Evolutionary conservation across 35 echinoderm and acorn worm genomes (phyloP).

Genomic region (Apostichopus japonicus): DNA sequence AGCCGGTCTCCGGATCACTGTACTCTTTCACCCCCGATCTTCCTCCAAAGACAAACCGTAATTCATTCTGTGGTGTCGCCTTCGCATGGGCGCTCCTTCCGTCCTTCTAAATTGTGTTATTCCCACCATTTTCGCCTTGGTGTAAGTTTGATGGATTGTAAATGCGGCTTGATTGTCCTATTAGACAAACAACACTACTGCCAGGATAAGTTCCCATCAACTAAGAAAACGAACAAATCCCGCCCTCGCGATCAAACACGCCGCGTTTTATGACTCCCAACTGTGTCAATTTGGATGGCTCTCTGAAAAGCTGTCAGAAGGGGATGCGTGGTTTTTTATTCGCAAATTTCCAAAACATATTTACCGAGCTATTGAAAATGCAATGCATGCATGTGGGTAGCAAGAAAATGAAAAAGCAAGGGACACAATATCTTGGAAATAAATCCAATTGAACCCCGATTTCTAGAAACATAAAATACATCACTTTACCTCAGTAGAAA

Average conservation of each 20-base stretch:
- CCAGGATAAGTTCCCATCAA: conserved; percentile 15
- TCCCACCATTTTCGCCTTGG: conserved; percentile 1
- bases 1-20: too few species aligned
- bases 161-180: conserved; percentile 33
- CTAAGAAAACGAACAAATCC: conserved; percentile 19
- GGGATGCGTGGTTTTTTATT: conserved; percentile 14
- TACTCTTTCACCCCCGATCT: too few species aligned
- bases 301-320: conserved; percentile 1
- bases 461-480: background rate
- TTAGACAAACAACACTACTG: conserved; percentile 29
- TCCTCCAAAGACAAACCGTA: too few species aligned
- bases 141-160: conserved; percentile 1
- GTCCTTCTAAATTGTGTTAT: background rate
- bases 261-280: conserved; percentile 51
- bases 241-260: conserved; percentile 40
- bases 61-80: background rate
- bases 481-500: background rate
- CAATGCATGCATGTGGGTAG: background rate
- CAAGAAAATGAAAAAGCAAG: background rate
- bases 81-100: background rate
- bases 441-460: background rate
- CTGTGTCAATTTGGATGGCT: conserved; percentile 44
- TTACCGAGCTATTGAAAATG: background rate
- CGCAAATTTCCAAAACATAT: conserved; percentile 53
- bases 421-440: background rate